Base-by-base conservation (phyloP, 2,797 vertebrate genomes). In the Acanthurus leucopareius region DNA sequence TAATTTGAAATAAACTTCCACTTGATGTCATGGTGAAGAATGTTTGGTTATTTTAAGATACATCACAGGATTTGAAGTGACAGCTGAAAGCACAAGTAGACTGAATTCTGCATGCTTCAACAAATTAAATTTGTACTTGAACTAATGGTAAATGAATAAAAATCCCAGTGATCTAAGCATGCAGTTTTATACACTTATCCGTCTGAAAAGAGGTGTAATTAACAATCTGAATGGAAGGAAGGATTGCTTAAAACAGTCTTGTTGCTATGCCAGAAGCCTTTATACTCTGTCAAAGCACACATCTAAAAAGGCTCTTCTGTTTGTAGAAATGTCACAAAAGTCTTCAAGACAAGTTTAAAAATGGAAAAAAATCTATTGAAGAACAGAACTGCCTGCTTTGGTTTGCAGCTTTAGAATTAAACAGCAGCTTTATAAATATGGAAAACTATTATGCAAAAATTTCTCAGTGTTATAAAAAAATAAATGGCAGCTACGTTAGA, bases 401-500 rank as follows among this genome's bases (percentile, higher is more conserved):
- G 10, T 48, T 51, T 32, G 13, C 40, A 52, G 9, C 4, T 0
- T 9, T 20, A 22, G 15, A 20, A 49, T 71, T 54, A 49, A 57
- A 63, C 19, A 47, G 54, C 53, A 59, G 42, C 28, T 15, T 35
- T 35, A 45, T 63, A 48, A 76, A 59, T 63, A 44, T 64, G 42
- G 22, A 70, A 10, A 54, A 57, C 77, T 32, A 51, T 35, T 7
- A 54, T 45, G 35, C 66, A 64, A 20, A 75, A 67, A 81, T 38
- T 54, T 25, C 17, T 22, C 8, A 25, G 4, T 35, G 22, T 65
- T 32, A 79, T 84, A 4, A 32, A 32, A 79, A 73, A 77, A 71
- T 84, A 53, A 70, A 81, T 75, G 60, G 15, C n/a, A 16, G 25
- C 53, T 60, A n/a, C 72, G 56, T 58, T 60, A 52, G 22, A 75